phyloP scores from a whole-genome alignment of 2,888 invertebrate species.

The Blomia tropicalis region DNA sequence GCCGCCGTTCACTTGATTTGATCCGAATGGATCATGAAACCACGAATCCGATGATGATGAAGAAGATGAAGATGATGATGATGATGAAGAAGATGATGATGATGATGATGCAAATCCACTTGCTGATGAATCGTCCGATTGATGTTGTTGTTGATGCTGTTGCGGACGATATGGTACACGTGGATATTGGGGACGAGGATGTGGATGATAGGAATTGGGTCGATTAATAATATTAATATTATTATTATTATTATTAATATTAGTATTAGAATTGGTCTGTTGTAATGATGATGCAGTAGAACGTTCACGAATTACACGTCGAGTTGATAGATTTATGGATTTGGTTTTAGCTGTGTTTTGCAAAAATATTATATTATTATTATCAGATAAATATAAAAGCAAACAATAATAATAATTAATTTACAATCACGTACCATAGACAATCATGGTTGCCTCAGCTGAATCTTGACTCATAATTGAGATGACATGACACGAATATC shows the following conservation, averaged over 20 bases:
- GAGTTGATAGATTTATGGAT: background rate
- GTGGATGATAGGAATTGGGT: too few species aligned
- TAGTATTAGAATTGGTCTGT: background rate
- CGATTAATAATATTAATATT: background rate
- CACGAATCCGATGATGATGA: background rate
- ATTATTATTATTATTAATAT: background rate
- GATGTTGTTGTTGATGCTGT: slow-evolving; percentile 1
- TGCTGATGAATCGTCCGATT: background rate
- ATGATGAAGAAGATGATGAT: background rate
- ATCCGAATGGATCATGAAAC: background rate
- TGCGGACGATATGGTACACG: background rate
- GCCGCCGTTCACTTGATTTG: slow-evolving; percentile 24
- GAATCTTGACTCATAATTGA: slow-evolving; percentile 28
- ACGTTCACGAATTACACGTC: background rate
- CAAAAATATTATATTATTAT: background rate
- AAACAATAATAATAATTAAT: background rate
- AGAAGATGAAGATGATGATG: background rate
- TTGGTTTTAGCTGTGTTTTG: slow-evolving; percentile 2
- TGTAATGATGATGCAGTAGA: background rate
- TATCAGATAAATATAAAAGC: background rate
- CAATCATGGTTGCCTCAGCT: slow-evolving; percentile 28
- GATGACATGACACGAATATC: slow-evolving; percentile 30
- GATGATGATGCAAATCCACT: background rate
- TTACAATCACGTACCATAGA: slow-evolving; percentile 29
- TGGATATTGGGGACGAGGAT: too few species aligned